Evolutionary conservation across 2,888 invertebrate species (phyloP).

Genomic region (Sinodicranocentrus sp.): DNA sequence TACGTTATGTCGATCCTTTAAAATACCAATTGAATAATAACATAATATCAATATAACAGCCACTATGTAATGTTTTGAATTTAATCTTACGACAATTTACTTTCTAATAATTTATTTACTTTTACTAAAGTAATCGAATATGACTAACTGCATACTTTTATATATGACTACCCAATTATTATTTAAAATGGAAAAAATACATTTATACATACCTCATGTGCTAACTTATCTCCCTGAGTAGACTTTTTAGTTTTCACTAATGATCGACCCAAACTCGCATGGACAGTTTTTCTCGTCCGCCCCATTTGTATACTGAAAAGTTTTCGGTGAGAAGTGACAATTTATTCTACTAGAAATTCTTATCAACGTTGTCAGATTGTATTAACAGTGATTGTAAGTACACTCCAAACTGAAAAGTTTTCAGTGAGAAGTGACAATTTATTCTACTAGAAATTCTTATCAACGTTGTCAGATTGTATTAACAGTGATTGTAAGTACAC

Average conservation of each 20-base stretch:
- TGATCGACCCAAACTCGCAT: slow-evolving; percentile 68
- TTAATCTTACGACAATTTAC: no score
- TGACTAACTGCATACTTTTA: no score
- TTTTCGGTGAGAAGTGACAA: no score
- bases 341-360: no score
- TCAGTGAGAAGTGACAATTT: no score
- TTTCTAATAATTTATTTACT: background rate
- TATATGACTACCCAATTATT: background rate
- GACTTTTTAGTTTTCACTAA: slow-evolving; percentile 68
- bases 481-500: no score
- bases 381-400: no score
- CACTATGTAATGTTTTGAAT: no score
- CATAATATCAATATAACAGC: background rate
- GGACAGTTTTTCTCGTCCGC: slow-evolving; percentile 62
- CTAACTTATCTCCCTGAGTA: slow-evolving; percentile 65
- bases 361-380: no score
- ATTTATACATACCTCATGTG: slow-evolving; percentile 53
- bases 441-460: no score
- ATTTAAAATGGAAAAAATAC: background rate
- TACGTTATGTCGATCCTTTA: slow-evolving; percentile 69
- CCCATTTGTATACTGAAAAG: slow-evolving; percentile 62
- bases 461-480: no score
- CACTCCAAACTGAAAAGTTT: no score
- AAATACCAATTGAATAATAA: background rate
- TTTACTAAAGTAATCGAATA: background rate